Evolutionary conservation across 1,140 invertebrate genomes (phyloP), one percentile per base, ranked within the genome.

Genomic region (Tachypleus tridentatus): DNA sequence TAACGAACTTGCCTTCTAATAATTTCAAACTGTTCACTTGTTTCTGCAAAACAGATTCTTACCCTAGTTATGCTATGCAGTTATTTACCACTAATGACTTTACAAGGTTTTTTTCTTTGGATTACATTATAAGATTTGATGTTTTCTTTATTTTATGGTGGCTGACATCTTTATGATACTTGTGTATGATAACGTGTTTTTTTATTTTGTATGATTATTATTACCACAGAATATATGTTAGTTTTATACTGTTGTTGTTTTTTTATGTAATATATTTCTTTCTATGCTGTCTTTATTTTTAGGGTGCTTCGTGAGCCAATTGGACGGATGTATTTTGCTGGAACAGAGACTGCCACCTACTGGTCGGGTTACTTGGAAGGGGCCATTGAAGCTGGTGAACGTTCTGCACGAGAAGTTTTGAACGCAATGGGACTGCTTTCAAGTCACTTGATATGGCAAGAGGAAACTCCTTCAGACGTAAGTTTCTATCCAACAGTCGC

Each of bases 331-430:
- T 72, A 76, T 65, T 80, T 79, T 71, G 79, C 77, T n/a, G 79
- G 79, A 3, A 80, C 78, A 50, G 79, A 80, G 68, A 78, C 77
- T 4, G 79, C 79, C 4, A 76, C 73, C 3, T 65, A 75, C 53
- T 80, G 79, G 79, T 72, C 76, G 48, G 79, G 79, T 51, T 80
- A 80, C 69, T 79, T 80, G 75, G 77, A 79, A 61, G 79, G 79
- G 49, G 79, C 77, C 5, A 72, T 80, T 11, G 71, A 79, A 63
- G 72, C 77, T 7, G 79, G 79, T 48, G 75, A 79, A 67, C 64
- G 78, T 50, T 76, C 78, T 47, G 79, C 78, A 29, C 73, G 76
- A 58, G 77, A 80, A 61, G 61, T 73, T 10, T 50, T 73, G 8
- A 57, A 63, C 49, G 10, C 49, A 5, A 67, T 73, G 66, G 72